Percentiles rank a stretch among this genome's conserved stretches.
Evolutionary conservation across 1,140 invertebrate species (phyloP).

Genomic region (Pogonomyrmex californicus): DNA sequence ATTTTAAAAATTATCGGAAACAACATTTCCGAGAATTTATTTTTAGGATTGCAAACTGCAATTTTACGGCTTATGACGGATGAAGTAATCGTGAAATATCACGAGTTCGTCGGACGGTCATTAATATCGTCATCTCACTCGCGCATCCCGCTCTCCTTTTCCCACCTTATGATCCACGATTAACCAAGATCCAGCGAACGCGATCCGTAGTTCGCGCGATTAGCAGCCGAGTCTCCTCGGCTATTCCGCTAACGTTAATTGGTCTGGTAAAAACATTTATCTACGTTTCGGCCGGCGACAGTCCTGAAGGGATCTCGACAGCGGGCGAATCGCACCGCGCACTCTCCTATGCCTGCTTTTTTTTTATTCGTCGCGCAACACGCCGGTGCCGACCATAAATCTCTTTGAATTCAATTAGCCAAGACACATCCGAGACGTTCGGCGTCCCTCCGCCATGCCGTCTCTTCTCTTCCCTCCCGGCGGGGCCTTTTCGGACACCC

Average conservation of each 20-base stretch:
- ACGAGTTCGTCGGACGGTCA: not conserved
- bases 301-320: slow-evolving; percentile 39
- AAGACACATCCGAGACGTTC: slow-evolving; percentile 65
- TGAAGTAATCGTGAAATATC: not conserved
- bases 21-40: not conserved
- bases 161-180: not conserved
- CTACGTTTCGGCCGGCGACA: slow-evolving; percentile 53
- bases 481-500: slow-evolving; percentile 40
- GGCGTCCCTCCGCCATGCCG: slow-evolving; percentile 27
- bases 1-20: not conserved
- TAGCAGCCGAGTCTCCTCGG: slow-evolving; percentile 9
- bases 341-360: not conserved
- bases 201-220: not conserved
- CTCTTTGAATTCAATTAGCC: slow-evolving; percentile 80
- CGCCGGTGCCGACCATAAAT: slow-evolving; percentile 72
- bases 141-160: not conserved
- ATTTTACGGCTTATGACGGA: not conserved
- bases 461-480: not conserved
- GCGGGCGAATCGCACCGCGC: not conserved
- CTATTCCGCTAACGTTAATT: slow-evolving; percentile 58
- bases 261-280: slow-evolving; percentile 62
- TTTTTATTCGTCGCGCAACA: slow-evolving; percentile 68
- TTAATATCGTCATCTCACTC: slow-evolving; percentile 23
- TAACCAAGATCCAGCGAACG: slow-evolving; percentile 8
- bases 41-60: not conserved